A percentile compares a stretch with the other conserved stretches of the same genome.
These are phyloP conservation scores for Spodoptera litura DNA, from an alignment of 1,140 invertebrate genomes.

Conservation along the genomic window DNA sequence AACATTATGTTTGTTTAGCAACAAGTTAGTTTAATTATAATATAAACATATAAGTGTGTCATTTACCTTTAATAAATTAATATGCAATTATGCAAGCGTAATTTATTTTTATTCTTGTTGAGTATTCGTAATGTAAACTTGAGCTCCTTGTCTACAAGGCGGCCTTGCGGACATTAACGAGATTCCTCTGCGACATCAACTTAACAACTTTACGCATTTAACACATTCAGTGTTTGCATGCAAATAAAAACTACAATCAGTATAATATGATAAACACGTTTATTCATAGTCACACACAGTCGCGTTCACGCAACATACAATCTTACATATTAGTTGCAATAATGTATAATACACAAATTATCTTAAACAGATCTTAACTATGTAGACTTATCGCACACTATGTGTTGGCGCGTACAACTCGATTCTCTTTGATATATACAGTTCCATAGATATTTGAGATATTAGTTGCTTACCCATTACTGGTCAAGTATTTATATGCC, in stretches of 20 bases:
- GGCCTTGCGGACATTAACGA: slow-evolving; percentile 18
- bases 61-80: slow-evolving; percentile 13
- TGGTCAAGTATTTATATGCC: slow-evolving; percentile 12
- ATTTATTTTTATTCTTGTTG: slow-evolving; percentile 16
- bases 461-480: slow-evolving; percentile 30
- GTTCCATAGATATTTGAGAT: slow-evolving; percentile 32
- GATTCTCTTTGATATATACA: slow-evolving; percentile 16
- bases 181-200: slow-evolving; percentile 34
- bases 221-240: slow-evolving; percentile 39
- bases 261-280: slow-evolving; percentile 78
- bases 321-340: slow-evolving; percentile 68
- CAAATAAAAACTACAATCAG: slow-evolving; percentile 70
- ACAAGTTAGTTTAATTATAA: not conserved
- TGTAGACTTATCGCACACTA: slow-evolving; percentile 20
- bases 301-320: slow-evolving; percentile 62
- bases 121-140: slow-evolving; percentile 14
- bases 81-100: slow-evolving; percentile 3
- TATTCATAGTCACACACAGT: slow-evolving; percentile 72
- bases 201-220: slow-evolving; percentile 16
- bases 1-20: not conserved
- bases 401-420: slow-evolving; percentile 15
- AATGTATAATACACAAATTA: slow-evolving; percentile 59
- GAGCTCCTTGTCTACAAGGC: slow-evolving; percentile 12
- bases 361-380: slow-evolving; percentile 38
- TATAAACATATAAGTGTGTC: not conserved